A percentile compares a stretch with the other conserved stretches of the same genome.
Evolutionary conservation across 2,797 vertebrate species (phyloP).

Genomic region (Antrozous pallidus): DNA sequence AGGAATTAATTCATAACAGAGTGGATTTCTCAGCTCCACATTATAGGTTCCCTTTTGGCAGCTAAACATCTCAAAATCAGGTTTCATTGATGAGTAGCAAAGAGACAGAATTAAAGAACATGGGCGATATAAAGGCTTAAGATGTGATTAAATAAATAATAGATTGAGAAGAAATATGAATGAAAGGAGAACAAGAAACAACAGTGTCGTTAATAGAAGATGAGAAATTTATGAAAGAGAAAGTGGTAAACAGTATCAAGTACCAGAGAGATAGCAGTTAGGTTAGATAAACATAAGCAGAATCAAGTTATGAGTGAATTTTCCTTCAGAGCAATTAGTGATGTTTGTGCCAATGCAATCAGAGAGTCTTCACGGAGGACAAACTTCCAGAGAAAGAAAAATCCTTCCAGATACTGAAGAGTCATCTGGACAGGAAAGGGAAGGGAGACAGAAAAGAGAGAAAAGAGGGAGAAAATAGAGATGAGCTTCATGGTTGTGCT

Average conservation of each 20-base stretch:
- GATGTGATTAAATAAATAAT: slow-evolving; percentile 9
- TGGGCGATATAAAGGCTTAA: slow-evolving; percentile 18
- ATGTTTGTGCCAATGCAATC: not conserved
- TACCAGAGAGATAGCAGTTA: not conserved
- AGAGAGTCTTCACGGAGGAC: not conserved
- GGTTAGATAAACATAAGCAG: not conserved
- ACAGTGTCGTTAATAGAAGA: not conserved
- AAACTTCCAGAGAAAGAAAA: not conserved
- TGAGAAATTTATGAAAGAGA: not conserved
- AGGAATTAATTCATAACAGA: not conserved
- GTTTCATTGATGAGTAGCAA: slow-evolving; percentile 41
- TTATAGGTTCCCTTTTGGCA: not conserved
- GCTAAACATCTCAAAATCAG: not conserved
- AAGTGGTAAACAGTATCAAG: not conserved
- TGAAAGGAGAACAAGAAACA: not conserved
- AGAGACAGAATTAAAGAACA: not conserved
- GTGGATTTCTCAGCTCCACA: not conserved
- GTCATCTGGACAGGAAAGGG: not conserved
- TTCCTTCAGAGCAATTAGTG: not conserved
- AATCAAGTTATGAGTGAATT: not conserved
- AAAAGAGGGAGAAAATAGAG: not conserved
- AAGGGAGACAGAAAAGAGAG: not conserved
- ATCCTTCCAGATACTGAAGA: not conserved
- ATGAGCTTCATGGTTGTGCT: not conserved
- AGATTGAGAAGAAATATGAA: not conserved